Percentiles rank a stretch among this genome's conserved stretches.
These are phyloP conservation scores for Tribolium freemani DNA, from an alignment of 2,888 invertebrate species.

Conservation along the genomic window DNA sequence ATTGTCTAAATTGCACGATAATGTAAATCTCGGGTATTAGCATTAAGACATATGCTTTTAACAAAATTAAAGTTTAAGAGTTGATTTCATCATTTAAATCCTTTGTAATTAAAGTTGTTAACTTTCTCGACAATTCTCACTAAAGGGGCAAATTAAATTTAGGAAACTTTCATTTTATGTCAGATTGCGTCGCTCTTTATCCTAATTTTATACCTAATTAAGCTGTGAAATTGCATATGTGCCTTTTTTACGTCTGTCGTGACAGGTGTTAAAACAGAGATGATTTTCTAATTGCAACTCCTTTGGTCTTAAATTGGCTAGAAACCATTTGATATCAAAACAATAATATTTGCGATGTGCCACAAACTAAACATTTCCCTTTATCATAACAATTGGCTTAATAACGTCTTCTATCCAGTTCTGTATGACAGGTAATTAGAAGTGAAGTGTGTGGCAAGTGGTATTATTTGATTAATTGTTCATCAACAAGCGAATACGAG, in stretches of 20 bases:
- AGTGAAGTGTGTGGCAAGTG: constrained; percentile 24
- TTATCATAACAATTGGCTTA: constrained; percentile 18
- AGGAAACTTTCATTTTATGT: constrained; percentile 2
- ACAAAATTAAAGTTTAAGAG: constrained; percentile 4
- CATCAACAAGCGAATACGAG: constrained; percentile 12
- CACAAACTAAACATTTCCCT: constrained; percentile 18
- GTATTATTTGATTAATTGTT: constrained; percentile 33
- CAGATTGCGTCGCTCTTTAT: background rate
- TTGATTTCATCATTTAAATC: constrained; percentile 5
- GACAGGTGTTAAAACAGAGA: background rate
- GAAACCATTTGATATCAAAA: background rate
- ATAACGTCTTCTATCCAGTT: constrained; percentile 26
- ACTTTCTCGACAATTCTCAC: constrained; percentile 2
- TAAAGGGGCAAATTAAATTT: background rate
- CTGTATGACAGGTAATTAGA: constrained; percentile 35
- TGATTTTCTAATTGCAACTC: background rate
- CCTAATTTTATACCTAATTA: background rate
- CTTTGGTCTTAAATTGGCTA: background rate
- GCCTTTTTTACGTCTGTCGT: background rate
- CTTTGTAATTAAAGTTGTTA: constrained; percentile 3
- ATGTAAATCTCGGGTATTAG: background rate
- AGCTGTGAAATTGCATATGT: background rate
- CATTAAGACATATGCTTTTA: background rate
- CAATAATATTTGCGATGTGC: background rate
- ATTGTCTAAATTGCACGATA: background rate